Evolutionary conservation across 2,888 invertebrate species (phyloP), one percentile per base, ranked within the genome.

Genomic region (Callyntrura guangdongensis): DNA sequence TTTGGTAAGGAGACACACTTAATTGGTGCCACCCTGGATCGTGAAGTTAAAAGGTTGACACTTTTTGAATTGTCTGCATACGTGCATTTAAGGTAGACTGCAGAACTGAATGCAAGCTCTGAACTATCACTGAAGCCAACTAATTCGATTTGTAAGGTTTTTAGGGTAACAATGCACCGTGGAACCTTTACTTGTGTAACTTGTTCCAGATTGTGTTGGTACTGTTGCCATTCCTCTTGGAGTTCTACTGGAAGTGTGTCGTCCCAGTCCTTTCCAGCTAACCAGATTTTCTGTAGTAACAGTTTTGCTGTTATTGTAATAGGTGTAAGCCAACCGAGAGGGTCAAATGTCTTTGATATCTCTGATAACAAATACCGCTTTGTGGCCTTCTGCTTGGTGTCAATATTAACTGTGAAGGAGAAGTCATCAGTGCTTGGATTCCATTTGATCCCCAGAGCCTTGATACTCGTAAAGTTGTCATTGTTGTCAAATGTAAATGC

Each of bases 1-100:
- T 92, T 47, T 20, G 94, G 94, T n/a, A 94, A n/a, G n/a, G n/a
- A n/a, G n/a, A n/a, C n/a, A n/a, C n/a, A n/a, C n/a, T n/a, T n/a
- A n/a, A n/a, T n/a, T 0, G 94, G 94, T 1, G 94, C 93, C 14
- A 94, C 94, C 36, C 88, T 85, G 6, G 93, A 92, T 84, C 93
- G 93, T 9, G 94, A 72, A 22, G 91, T 89, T 9, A 94, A 20
- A n/a, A 94, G 72, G 3, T 61, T 17, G n/a, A 81, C 69, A 6
- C 49, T 25, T 6, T 61, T 17, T 11, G 0, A 11, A 5, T 27
- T 36, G 11, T 25, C 25, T 61, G 4, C 0, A n/a, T 79, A 64
- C 0, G 0, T 79, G 9, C 56, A 56, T 11, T 56, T 53, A 1
- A 88, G 14, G 36, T 88, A 88, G 20, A 88, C 27, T 12, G 22